A percentile compares a stretch with the other conserved stretches of the same genome.
Evolutionary conservation across 2,888 invertebrate species (phyloP).

Genomic region (Drosophila paramelanica): DNA sequence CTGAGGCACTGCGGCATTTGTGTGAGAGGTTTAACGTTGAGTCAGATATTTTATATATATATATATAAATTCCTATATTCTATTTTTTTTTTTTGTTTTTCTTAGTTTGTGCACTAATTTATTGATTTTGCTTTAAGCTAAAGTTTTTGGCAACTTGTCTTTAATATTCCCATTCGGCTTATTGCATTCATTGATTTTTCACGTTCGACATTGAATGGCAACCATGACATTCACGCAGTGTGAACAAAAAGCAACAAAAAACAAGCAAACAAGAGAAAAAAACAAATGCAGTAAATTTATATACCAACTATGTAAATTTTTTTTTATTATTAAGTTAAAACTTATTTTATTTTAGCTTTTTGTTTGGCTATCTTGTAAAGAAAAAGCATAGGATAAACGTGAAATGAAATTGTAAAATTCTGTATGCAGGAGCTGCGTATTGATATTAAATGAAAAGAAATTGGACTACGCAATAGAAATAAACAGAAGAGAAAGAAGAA

Average conservation of each 20-base stretch:
- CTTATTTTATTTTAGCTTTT: constrained; percentile 26
- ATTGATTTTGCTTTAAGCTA: constrained; percentile 57
- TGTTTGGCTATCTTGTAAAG: constrained; percentile 33
- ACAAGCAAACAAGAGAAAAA: constrained; percentile 21
- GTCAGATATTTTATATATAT: constrained; percentile 21
- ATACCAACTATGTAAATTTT: constrained; percentile 47
- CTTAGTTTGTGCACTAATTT: constrained; percentile 38
- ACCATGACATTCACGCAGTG: constrained; percentile 21
- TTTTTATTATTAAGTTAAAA: constrained; percentile 32
- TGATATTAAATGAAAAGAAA: constrained; percentile 59
- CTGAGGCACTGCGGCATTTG: constrained; percentile 54
- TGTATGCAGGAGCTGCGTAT: constrained; percentile 39
- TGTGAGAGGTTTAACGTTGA: constrained; percentile 23
- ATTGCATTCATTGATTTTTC: constrained; percentile 27
- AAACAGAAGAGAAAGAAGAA: constrained; percentile 34
- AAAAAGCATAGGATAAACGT: constrained; percentile 24
- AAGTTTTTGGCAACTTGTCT: constrained; percentile 38
- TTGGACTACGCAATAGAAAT: constrained; percentile 47
- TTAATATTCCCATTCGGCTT: constrained; percentile 21
- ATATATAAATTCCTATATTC: constrained; percentile 11
- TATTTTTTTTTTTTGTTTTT: constrained; percentile 21
- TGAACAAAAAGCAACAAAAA: constrained; percentile 1
- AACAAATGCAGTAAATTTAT: constrained; percentile 37
- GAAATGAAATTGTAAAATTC: constrained; percentile 54
- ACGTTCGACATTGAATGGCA: constrained; percentile 6